A percentile compares a stretch with the other conserved stretches of the same genome.
phyloP scores from a whole-genome alignment of 2,888 invertebrate species.

The Drosophila infuscata region DNA sequence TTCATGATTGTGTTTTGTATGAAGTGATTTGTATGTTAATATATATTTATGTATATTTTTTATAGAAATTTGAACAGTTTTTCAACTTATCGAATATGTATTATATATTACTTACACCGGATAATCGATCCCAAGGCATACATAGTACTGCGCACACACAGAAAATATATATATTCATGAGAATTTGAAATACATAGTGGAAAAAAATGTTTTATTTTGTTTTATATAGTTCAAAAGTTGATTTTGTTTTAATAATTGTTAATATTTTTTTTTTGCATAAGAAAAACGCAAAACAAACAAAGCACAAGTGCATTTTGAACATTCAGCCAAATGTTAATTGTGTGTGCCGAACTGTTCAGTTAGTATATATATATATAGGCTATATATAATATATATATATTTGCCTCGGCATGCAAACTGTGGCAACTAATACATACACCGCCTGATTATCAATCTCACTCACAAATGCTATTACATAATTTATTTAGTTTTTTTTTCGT shows the following conservation, averaged over 20 bases:
- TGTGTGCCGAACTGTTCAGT: conserved; percentile 33
- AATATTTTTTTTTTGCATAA: conserved; percentile 34
- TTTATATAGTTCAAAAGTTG: conserved; percentile 21
- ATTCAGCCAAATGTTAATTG: conserved; percentile 35
- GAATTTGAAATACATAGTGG: conserved; percentile 63
- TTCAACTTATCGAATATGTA: conserved; percentile 41
- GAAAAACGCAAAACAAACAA: conserved; percentile 15
- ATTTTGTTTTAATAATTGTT: conserved; percentile 26
- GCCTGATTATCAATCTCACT: background rate
- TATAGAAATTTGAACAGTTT: conserved; percentile 17
- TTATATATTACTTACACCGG: conserved; percentile 92
- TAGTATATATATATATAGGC: conserved; percentile 14
- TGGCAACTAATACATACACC: conserved; percentile 32
- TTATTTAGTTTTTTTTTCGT: background rate
- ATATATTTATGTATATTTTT: conserved; percentile 25
- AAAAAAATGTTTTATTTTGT: conserved; percentile 48
- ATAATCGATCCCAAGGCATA: conserved; percentile 95
- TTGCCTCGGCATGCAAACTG: conserved; percentile 32
- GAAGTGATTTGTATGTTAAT: conserved; percentile 34
- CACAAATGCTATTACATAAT: conserved; percentile 8
- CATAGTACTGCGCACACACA: conserved; percentile 88
- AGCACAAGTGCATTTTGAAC: conserved; percentile 36
- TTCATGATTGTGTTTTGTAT: conserved; percentile 32
- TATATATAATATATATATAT: conserved; percentile 7
- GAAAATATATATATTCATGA: conserved; percentile 56